Evolutionary conservation across 2,888 invertebrate genomes (phyloP), one percentile per base, ranked within the genome.

Genomic region (Andrena fulva): DNA sequence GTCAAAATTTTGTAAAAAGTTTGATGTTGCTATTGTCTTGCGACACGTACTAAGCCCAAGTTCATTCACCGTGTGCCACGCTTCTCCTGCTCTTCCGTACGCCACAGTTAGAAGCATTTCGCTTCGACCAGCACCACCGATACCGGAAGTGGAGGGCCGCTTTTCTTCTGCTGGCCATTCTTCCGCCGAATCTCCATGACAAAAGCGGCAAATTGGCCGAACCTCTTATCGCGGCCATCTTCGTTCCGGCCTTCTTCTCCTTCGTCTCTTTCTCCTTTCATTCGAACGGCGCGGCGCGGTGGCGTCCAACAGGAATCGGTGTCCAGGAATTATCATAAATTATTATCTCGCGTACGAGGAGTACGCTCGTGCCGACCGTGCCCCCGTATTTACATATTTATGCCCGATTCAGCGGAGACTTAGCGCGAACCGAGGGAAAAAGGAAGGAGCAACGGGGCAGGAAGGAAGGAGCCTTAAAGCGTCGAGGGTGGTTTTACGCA

Each of bases 291-390:
- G 10, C 3, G 35, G 42, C 42, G 42, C 42, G 12, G 16, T 4
- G 54, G 62, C 66, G 56, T 82, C 73, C 78, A 60, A 76, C 78
- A 76, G 78, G 84, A 89, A 88, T 90, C 89, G 86, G 81, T 82
- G 73, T 84, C 82, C 73, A 54, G 59, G 70, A 89, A 91, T 91
- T 87, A 90, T 89, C 90, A 85, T 89, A 90, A 90, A 90, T 89
- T 88, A 87, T 89, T 80, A 74, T 79, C 81, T 80, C 74, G 71
- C 74, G 77, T 54, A 59, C 75, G 54, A 70, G 12, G 27, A 59
- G 29, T 35, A 29, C 31, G 20, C 24, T 16, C 33, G 29, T 8
- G 48, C n/a, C 77, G 64, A 67, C 33, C 66, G 59, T 62, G 27
- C 20, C 54, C 70, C 63, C 33, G 62, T 77, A 90, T 89, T 90